Percentiles rank a stretch among this genome's conserved stretches.
Conservation (phyloP, 2,888 invertebrate species). For the Imbricaverruca yamaguchii region DNA sequence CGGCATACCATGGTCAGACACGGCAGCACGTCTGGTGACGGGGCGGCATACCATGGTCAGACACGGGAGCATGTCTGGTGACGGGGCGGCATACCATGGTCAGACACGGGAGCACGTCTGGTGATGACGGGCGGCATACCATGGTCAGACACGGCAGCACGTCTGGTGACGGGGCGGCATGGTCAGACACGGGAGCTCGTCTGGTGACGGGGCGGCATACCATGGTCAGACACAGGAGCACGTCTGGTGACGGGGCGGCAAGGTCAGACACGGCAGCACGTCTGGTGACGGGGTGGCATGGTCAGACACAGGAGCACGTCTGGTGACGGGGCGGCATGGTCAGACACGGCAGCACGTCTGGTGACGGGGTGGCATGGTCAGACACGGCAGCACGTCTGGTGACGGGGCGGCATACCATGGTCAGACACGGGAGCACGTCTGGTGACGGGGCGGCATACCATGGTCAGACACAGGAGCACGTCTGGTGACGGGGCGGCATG, state of each 20-base stretch:
- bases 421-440: background rate
- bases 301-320: background rate
- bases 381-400: background rate
- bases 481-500: background rate
- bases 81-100: too few relatives aligned
- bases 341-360: slow-evolving; percentile 1
- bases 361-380: too few relatives aligned
- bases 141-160: too few relatives aligned
- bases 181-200: background rate
- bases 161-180: background rate
- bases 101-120: too few relatives aligned
- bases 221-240: background rate
- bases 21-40: too few relatives aligned
- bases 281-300: background rate
- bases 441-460: background rate
- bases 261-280: background rate
- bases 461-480: background rate
- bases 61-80: too few relatives aligned
- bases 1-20: too few relatives aligned
- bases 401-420: too few relatives aligned
- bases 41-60: too few relatives aligned
- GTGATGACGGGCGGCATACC: too few relatives aligned
- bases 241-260: background rate
- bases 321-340: background rate
- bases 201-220: background rate